Percentiles rank a stretch among this genome's conserved stretches.
phyloP scores from a whole-genome alignment of 1,140 invertebrate species.

The Cotesia typhae region DNA sequence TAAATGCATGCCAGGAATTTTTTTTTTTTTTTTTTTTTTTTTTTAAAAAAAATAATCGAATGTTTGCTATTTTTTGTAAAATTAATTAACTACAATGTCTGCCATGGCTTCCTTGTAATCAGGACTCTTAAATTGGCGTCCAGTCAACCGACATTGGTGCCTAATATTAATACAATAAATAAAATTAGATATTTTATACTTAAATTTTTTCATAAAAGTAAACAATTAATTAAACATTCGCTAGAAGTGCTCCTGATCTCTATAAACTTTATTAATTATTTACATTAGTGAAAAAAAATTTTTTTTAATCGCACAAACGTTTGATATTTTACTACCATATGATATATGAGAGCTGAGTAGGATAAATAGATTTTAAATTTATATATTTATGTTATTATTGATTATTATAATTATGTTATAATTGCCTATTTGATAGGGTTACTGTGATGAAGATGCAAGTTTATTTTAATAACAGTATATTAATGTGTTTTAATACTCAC shows the following conservation, averaged over 20 bases:
- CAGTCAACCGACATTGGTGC: constrained; percentile 18
- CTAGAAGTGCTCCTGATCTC: constrained; percentile 28
- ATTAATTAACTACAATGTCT: background rate
- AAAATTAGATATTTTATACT: constrained; percentile 17
- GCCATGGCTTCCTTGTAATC: constrained; percentile 30
- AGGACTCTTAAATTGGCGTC: constrained; percentile 11
- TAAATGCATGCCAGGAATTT: too few species aligned
- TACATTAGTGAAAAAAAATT: background rate
- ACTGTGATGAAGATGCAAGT: too few species aligned
- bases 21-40: too few species aligned
- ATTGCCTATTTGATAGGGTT: too few species aligned
- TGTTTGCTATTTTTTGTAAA: background rate
- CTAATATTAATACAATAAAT: constrained; percentile 14
- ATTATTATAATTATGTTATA: too few species aligned
- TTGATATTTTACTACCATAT: background rate
- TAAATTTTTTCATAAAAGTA: background rate
- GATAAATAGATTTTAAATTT: too few species aligned
- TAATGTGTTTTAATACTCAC: too few species aligned
- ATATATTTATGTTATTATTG: too few species aligned
- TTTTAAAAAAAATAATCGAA: background rate
- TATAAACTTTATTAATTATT: constrained; percentile 6
- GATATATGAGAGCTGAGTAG: background rate
- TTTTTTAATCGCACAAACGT: constrained; percentile 29
- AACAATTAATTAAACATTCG: background rate
- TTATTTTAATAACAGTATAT: too few species aligned